phyloP scores from a whole-genome alignment of 2,113 vertebrate species.

The Progne subis region DNA sequence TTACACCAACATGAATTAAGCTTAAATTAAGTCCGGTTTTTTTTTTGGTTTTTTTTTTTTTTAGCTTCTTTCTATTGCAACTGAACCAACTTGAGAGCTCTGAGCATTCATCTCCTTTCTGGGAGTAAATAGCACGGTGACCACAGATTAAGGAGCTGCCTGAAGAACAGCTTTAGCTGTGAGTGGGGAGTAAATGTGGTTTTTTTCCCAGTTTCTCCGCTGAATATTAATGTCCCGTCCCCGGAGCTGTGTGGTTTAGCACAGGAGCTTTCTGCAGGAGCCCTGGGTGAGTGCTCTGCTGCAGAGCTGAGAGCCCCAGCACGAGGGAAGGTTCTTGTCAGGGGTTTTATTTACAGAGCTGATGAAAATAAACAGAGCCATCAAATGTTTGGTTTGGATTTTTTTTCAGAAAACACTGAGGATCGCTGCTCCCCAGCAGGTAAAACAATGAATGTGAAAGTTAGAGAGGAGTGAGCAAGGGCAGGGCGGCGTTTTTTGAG shows the following conservation, averaged over 20 bases:
- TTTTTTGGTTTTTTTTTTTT: too few relatives aligned
- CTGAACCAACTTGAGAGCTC: not conserved
- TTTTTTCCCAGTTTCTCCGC: not conserved
- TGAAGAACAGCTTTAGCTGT: slow-evolving; percentile 29
- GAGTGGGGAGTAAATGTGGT: slow-evolving; percentile 43
- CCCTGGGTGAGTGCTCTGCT: not conserved
- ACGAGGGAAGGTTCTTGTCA: not conserved
- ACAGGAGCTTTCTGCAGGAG: not conserved
- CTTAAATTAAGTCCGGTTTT: not conserved
- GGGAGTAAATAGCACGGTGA: slow-evolving; percentile 18
- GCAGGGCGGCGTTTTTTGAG: not conserved
- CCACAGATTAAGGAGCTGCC: slow-evolving; percentile 28
- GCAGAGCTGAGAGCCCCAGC: not conserved
- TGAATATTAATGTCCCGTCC: slow-evolving; percentile 34
- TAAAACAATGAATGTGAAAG: not conserved
- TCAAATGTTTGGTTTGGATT: too few relatives aligned
- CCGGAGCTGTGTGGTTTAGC: not conserved
- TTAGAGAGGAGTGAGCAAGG: not conserved
- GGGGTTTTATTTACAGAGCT: not conserved
- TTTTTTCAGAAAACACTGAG: not conserved
- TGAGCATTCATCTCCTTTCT: not conserved
- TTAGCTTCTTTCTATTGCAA: not conserved
- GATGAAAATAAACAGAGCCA: not conserved
- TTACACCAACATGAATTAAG: not conserved
- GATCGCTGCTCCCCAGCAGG: not conserved